Conservation (phyloP, 2,888 invertebrate genomes). For the Desoria tigrina region DNA sequence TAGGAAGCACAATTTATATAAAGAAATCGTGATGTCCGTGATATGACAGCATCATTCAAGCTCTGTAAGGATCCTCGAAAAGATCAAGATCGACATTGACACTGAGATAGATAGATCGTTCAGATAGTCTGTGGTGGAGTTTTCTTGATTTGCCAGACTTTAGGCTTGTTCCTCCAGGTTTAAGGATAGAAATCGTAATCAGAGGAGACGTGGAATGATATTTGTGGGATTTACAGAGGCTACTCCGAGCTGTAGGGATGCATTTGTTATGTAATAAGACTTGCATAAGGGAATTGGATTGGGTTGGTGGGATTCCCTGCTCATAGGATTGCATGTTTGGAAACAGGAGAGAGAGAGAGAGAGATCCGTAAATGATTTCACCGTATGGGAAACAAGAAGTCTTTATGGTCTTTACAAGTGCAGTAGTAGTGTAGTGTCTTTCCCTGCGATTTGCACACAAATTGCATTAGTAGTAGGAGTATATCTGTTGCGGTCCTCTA, state of each 20-base stretch:
- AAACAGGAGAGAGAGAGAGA: no score
- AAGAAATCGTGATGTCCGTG: not conserved
- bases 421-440: no score
- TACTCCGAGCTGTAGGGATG: not conserved
- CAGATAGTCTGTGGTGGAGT: not conserved
- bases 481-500: not conserved
- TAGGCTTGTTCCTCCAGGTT: not conserved
- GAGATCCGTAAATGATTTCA: no score
- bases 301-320: conserved; percentile 1
- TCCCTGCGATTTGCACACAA: conserved; percentile 3
- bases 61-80: not conserved
- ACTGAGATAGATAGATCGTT: not conserved
- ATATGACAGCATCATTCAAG: not conserved
- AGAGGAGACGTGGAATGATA: conserved; percentile 27
- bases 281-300: conserved; percentile 7
- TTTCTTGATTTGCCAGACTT: conserved; percentile 18
- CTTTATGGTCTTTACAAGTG: not conserved
- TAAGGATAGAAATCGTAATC: conserved; percentile 20
- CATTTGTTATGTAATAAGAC: conserved; percentile 7
- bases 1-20: no score
- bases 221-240: conserved; percentile 15
- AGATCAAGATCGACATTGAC: conserved; percentile 10
- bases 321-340: no score
- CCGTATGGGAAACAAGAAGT: not conserved
- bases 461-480: conserved; percentile 2